Base-by-base conservation (phyloP, 2,113 vertebrate genomes). In the Grantiella picta region DNA sequence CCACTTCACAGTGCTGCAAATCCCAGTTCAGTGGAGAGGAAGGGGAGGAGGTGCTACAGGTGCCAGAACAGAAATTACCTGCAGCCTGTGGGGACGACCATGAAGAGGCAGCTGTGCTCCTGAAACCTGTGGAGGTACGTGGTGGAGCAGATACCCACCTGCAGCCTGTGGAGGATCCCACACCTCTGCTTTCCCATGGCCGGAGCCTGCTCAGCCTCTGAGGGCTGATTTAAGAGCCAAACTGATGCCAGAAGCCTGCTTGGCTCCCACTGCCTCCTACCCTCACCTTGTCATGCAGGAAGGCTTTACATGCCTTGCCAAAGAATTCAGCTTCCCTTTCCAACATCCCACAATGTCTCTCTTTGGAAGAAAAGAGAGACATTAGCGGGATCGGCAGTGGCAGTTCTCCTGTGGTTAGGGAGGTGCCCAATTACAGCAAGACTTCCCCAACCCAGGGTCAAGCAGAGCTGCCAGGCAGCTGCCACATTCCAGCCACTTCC, bases 351-450 rank as follows among this genome's bases (percentile, higher is more conserved):
- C 29, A 33, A 33, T 0, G 3, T 19, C 31, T 10, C 10, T 60
- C 19, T 65, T 31, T 12, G 29, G 50, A 61, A 63, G 11, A 0
- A 0, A 38, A 38, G 38, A 38, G 38, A 38, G 38, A 38, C 38
- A 38, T 38, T 38, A 38, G 28, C 0, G 0, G 38, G 54, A 28
- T 7, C 0, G 0, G 33, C 23, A 47, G 14, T 72, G 45, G 33
- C n/a, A 20, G 50, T 36, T 89, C 49, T 57, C 17, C 66, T 20
- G 14, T 5, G 9, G 25, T 49, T 57, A 5, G 0, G 0, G 4
- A 56, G 6, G 38, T 71, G 60, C 42, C 31, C 2, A 3, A 16
- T 12, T 2, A 1, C 49, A 92, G 31, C 21, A 54, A 49, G 57
- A 35, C 44, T 71, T 52, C 45, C 40, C 47, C 23, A 54, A 12